Evolutionary conservation across 2,113 vertebrate genomes (phyloP).

Genomic region (Platycercus adscitus): DNA sequence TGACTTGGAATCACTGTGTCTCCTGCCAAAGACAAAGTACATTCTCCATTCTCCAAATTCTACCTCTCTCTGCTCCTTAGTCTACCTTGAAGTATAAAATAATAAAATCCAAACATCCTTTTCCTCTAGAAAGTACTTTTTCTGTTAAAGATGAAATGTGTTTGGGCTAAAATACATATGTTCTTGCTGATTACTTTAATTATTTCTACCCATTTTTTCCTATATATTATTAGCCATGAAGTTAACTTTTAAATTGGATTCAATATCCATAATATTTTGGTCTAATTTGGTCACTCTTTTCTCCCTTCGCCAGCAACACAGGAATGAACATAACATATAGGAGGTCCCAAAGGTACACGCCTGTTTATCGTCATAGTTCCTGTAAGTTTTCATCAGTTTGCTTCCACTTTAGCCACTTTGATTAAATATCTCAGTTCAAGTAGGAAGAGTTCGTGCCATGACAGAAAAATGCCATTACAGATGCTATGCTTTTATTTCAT

Average conservation of each 20-base stretch:
- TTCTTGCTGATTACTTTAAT: neutral
- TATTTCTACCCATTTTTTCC: neutral
- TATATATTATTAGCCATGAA: neutral
- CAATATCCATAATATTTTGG: neutral
- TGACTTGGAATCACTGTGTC: neutral
- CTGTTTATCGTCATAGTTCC: neutral
- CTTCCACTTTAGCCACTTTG: neutral
- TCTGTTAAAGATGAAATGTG: neutral
- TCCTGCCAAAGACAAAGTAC: neutral
- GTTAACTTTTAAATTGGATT: neutral
- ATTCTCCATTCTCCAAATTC: neutral
- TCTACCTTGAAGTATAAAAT: neutral
- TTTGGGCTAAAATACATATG: neutral
- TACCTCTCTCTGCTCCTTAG: neutral
- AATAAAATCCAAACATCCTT: neutral
- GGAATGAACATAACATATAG: neutral
- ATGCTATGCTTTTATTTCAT: neutral
- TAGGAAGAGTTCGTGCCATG: neutral
- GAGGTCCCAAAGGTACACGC: neutral
- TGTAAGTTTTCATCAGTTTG: neutral
- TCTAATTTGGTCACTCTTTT: neutral
- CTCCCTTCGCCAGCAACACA: neutral
- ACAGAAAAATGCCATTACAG: neutral
- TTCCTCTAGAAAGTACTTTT: neutral
- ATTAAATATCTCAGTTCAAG: neutral